phyloP scores from a whole-genome alignment of 2,888 invertebrate species.

The Eumerus sabulonum region DNA sequence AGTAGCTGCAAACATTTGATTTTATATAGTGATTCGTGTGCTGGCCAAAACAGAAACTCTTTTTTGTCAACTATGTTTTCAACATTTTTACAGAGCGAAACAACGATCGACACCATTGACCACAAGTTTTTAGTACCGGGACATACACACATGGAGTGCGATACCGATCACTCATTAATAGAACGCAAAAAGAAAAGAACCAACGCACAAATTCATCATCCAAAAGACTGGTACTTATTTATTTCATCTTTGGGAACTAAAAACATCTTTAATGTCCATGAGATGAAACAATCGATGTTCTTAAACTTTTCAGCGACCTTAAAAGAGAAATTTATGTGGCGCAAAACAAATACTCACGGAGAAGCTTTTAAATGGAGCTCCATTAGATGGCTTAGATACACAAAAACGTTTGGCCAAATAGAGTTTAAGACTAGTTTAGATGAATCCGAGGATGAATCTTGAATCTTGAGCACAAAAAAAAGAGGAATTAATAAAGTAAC shows the following conservation, averaged over 20 bases:
- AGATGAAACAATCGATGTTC: conserved; percentile 6
- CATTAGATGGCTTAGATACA: conserved; percentile 23
- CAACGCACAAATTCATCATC: conserved; percentile 7
- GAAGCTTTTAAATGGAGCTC: too few relatives aligned
- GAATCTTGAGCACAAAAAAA: conserved; percentile 12
- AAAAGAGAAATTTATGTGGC: conserved; percentile 17
- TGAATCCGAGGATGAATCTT: conserved; percentile 7
- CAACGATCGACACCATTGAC: too few relatives aligned
- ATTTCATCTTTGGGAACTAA: too few relatives aligned
- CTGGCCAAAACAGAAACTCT: neutral
- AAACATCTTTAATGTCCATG: conserved; percentile 4
- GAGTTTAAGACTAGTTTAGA: conserved; percentile 22
- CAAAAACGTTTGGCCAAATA: conserved; percentile 13
- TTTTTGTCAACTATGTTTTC: neutral
- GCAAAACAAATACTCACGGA: conserved; percentile 17
- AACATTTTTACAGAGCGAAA: too few relatives aligned
- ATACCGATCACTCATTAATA: conserved; percentile 5
- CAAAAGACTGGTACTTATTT: too few relatives aligned
- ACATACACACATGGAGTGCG: too few relatives aligned
- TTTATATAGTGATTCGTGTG: too few relatives aligned
- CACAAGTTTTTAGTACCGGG: too few relatives aligned
- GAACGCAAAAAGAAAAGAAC: conserved; percentile 21
- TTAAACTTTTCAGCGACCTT: neutral
- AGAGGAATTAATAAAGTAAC: too few relatives aligned
- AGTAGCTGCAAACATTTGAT: neutral